phyloP scores from a whole-genome alignment of 2,888 invertebrate genomes.

The Crepidodera aurea region DNA sequence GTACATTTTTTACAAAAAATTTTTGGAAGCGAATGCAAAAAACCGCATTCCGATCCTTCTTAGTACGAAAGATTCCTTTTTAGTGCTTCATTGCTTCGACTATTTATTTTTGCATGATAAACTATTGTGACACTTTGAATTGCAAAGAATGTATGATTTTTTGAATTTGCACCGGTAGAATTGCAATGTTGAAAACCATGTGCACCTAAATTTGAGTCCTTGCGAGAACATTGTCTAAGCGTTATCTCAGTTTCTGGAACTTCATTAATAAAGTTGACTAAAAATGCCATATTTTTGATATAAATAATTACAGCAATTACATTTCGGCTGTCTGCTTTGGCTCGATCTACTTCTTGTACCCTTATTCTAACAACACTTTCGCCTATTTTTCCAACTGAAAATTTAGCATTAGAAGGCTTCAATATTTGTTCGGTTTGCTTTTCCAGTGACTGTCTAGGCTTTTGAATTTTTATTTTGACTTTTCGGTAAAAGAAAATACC shows the following conservation, averaged over 20 bases:
- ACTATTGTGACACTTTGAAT: neutral
- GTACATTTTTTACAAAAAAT: too few relatives aligned
- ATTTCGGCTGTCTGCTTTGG: neutral
- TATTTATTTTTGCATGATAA: slow-evolving; percentile 11
- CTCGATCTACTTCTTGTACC: slow-evolving; percentile 6
- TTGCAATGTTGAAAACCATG: slow-evolving; percentile 1
- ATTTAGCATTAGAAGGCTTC: neutral
- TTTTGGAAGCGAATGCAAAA: too few relatives aligned
- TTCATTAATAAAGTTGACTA: neutral
- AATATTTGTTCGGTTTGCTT: slow-evolving; percentile 3
- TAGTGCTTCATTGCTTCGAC: too few relatives aligned
- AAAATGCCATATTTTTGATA: neutral
- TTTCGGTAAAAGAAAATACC: too few relatives aligned
- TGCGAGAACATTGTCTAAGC: neutral
- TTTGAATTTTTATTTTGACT: too few relatives aligned
- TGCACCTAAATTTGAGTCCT: neutral
- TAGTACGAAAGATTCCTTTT: too few relatives aligned
- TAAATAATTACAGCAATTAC: neutral
- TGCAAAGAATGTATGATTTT: neutral
- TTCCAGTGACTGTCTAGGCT: neutral
- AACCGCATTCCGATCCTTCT: too few relatives aligned
- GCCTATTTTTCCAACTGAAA: slow-evolving; percentile 28
- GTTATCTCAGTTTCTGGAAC: neutral
- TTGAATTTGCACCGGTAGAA: too few relatives aligned
- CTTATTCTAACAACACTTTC: neutral